Evolutionary conservation across 2,888 invertebrate species (phyloP), one percentile per base, ranked within the genome.

Genomic region (Euphydryas editha): DNA sequence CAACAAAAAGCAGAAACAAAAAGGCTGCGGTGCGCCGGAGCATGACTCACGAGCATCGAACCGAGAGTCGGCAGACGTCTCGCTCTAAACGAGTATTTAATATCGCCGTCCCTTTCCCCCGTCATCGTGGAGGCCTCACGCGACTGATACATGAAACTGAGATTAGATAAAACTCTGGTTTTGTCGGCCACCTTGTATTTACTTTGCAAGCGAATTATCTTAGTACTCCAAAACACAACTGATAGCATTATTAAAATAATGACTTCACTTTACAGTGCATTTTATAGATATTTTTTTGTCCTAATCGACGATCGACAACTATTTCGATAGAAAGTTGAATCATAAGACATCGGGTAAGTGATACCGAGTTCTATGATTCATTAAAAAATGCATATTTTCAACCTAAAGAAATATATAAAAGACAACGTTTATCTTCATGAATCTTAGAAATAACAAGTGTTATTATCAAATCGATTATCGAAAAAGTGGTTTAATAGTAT

Each of bases 1-100:
- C 67, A 67, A 57, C 57, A 60, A 59, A 66, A 62, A 65, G 51
- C 59, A 62, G 67, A 70, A 69, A 73, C 74, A 74, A 72, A 73
- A 79, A 79, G 81, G 77, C 81, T 81, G 81, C 54, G 81, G 73
- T 73, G 81, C 85, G 83, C 75, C 81, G 78, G 74, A 77, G 81
- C 87, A 85, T 90, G 89, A 90, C 84, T 90, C 90, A 90, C 82
- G 81, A 78, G 73, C 83, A 78, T 77, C 82, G 81, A 80, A 82
- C 84, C 80, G 79, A 80, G 79, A 77, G 75, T 73, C 68, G 62
- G 51, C 72, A 59, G 67, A 77, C 69, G 61, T 88, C 87, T 76
- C 85, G 63, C 72, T 89, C 87, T 81, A 81, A 83, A 82, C 83
- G 77, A 76, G 81, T 82, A 82, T 79, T 80, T 59, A 49, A 15